Conservation (phyloP, 2,797 vertebrate species). For the Nyctibius grandis region DNA sequence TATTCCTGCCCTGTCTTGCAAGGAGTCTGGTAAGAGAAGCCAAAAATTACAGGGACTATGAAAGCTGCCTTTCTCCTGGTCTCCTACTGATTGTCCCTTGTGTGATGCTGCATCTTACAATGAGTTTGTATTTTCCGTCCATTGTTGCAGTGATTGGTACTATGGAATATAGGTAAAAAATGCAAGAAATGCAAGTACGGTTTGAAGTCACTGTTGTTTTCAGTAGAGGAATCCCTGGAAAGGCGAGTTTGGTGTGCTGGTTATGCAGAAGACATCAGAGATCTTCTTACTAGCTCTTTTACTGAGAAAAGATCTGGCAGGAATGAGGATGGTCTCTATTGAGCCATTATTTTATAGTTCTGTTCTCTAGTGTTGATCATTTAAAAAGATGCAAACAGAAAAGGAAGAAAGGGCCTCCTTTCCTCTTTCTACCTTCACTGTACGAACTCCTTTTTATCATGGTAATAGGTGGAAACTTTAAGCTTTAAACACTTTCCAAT, state of each 20-base stretch:
- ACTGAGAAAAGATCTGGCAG: background rate
- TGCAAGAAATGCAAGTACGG: background rate
- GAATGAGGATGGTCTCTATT: background rate
- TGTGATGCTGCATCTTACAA: background rate
- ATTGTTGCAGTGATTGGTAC: accelerated
- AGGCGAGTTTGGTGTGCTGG: background rate
- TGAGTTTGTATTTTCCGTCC: background rate
- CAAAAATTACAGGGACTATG: background rate
- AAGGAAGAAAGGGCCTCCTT: background rate
- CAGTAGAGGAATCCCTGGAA: background rate
- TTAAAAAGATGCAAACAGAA: background rate
- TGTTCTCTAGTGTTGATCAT: background rate
- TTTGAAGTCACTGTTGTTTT: background rate
- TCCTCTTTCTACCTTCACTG: background rate
- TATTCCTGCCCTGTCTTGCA: background rate
- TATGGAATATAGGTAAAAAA: background rate
- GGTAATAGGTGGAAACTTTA: background rate
- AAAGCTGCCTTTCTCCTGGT: background rate
- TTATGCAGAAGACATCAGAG: background rate
- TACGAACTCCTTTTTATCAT: background rate
- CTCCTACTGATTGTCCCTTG: background rate
- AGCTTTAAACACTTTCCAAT: background rate
- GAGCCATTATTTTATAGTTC: background rate
- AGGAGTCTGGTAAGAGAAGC: background rate
- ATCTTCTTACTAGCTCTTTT: background rate